These are phyloP conservation scores for Eidolon helvum DNA, from an alignment of 2,113 vertebrate genomes.

Conservation along the genomic window DNA sequence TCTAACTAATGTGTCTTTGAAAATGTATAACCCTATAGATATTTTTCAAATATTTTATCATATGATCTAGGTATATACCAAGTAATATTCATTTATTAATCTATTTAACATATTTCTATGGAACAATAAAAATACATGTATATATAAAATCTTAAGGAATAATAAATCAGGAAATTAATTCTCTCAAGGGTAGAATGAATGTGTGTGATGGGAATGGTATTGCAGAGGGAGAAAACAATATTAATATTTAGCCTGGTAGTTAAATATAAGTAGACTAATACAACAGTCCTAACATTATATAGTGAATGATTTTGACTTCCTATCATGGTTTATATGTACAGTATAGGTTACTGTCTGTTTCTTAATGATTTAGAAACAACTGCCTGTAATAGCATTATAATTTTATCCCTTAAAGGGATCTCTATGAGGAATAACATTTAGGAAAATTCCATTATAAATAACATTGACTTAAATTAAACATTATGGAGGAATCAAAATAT, in stretches of 20 bases:
- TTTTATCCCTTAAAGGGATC: not conserved
- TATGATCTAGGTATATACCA: not conserved
- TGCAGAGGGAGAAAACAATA: not conserved
- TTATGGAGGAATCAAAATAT: not conserved
- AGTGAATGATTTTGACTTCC: not conserved
- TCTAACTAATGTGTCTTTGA: not conserved
- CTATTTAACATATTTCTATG: not conserved
- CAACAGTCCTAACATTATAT: not conserved
- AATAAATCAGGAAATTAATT: not conserved
- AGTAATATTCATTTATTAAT: not conserved
- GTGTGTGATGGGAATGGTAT: not conserved
- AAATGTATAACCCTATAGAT: not conserved
- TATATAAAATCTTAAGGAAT: not conserved
- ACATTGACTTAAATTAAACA: not conserved
- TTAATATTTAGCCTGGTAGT: not conserved
- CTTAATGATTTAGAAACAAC: not conserved
- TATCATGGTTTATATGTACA: not conserved
- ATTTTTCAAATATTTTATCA: constrained; percentile 4
- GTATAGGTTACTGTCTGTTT: not conserved
- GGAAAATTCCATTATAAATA: not conserved
- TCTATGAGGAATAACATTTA: not conserved
- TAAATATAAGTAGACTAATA: not conserved
- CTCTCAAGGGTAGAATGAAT: not conserved
- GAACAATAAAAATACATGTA: not conserved
- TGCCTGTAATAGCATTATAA: not conserved